phyloP scores from a whole-genome alignment of 1,140 invertebrate species.

The Vanessa atalanta region DNA sequence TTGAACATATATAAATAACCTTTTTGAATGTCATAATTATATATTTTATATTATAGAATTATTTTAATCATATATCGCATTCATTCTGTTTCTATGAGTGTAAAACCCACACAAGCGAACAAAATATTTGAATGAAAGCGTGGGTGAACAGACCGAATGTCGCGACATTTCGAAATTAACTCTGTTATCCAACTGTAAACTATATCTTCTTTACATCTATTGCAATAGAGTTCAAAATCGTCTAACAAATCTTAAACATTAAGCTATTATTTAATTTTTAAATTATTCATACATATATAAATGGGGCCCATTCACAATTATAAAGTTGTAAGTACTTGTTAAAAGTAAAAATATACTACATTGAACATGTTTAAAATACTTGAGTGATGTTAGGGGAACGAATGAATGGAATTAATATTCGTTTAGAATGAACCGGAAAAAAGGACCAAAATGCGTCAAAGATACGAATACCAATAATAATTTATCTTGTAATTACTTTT shows the following conservation, averaged over 20 bases:
- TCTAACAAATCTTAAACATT: constrained; percentile 1
- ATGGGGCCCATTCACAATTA: constrained; percentile 21
- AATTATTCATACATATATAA: constrained; percentile 40
- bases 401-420: not conserved
- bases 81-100: constrained; percentile 9
- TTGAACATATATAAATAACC: not conserved
- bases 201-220: constrained; percentile 15
- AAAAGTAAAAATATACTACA: not conserved
- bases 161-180: constrained; percentile 66
- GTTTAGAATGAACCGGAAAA: too few species aligned
- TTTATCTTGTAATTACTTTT: too few species aligned
- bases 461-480: too few species aligned
- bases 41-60: not conserved
- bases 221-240: constrained; percentile 26
- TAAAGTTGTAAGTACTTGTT: constrained; percentile 13
- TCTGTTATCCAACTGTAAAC: constrained; percentile 8
- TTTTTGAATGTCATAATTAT: not conserved
- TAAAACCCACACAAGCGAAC: constrained; percentile 44
- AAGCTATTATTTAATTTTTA: constrained; percentile 37
- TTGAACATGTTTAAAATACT: not conserved
- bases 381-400: not conserved
- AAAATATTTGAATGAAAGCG: constrained; percentile 57
- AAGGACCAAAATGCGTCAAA: too few species aligned
- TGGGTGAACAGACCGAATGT: constrained; percentile 65
- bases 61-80: constrained; percentile 3